Evolutionary conservation across 2,113 vertebrate species (phyloP).

Genomic region (Benitochromis conjunctus): DNA sequence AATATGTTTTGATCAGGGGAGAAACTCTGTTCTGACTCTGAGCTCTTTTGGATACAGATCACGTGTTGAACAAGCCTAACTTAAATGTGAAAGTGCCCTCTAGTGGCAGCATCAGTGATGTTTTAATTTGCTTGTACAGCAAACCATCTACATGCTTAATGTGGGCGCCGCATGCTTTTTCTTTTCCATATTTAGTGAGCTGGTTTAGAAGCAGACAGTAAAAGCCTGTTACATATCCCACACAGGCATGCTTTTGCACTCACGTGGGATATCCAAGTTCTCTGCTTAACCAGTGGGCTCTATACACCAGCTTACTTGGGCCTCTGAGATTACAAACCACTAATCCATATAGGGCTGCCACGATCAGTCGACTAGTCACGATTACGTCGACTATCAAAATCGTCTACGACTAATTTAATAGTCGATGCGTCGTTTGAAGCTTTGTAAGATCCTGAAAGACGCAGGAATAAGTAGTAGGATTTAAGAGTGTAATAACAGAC

Average conservation of each 20-base stretch:
- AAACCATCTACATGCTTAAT: not conserved
- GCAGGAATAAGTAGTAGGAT: too few species aligned
- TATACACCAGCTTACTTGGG: not conserved
- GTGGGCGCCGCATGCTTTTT: not conserved
- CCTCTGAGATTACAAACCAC: slow-evolving; percentile 20
- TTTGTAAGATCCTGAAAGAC: too few species aligned
- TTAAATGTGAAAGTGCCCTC: not conserved
- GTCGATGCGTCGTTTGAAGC: too few species aligned
- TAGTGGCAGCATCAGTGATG: not conserved
- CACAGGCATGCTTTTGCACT: not conserved
- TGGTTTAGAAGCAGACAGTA: not conserved
- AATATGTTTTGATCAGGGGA: not conserved
- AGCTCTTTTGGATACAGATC: not conserved
- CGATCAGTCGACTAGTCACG: too few species aligned
- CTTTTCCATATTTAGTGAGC: not conserved
- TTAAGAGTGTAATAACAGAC: too few species aligned
- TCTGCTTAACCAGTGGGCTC: not conserved
- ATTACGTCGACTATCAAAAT: too few species aligned
- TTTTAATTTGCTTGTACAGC: not conserved
- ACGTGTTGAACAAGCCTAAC: not conserved
- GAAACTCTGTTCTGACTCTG: not conserved
- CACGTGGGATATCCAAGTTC: not conserved
- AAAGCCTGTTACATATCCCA: not conserved
- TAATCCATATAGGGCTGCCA: not conserved
- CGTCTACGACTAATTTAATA: too few species aligned